Base-by-base conservation (phyloP, 2,888 invertebrate genomes). In the Geotrupes spiniger region DNA sequence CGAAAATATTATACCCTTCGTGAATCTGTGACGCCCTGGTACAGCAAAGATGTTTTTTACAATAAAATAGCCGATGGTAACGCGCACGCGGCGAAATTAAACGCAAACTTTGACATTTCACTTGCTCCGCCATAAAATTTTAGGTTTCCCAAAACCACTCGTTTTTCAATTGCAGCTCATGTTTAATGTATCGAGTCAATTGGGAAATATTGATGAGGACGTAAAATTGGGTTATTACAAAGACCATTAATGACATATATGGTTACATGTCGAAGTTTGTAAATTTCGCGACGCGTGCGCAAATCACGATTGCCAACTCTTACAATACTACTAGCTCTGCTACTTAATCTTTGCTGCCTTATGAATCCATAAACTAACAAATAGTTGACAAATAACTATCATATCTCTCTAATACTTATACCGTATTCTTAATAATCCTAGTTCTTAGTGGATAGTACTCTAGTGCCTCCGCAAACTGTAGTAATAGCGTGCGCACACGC, bases 291-390 rank as follows among this genome's bases (percentile, higher is more conserved):
- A 40, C 40, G 40, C 17, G 25, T 25, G 37, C 10, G 8, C 37
- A 45, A 38, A 16, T 16, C 21, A 26, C n/a, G 27, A 27, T 36
- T 46, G 44, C 43, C 48, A 48, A 48, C 36, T 11, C 25, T 45
- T 42, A 51, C 42, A 50, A 46, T 49, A 49, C 49, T 55, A 58
- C 58, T 58, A 58, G 56, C 57, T 59, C 59, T 56, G 63, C 63
- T 63, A 63, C 57, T 59, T 62, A 36, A 62, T 71, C 71, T 71
- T 70, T 66, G 71, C 72, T 72, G 72, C 72, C 72, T 72, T 72
- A 72, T 66, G 54, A 63, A 51, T 62, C 60, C 58, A 57, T 57
- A 60, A 63, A n/a, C n/a, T n/a, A n/a, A n/a, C n/a, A n/a, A 63
- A 60, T 62, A 63, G 64, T 60, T 63, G 58, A 65, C 66, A 69